Percentiles rank a stretch among this genome's conserved stretches.
Evolutionary conservation across 2,888 invertebrate genomes (phyloP).

Genomic region (Cataglyphis albicans): DNA sequence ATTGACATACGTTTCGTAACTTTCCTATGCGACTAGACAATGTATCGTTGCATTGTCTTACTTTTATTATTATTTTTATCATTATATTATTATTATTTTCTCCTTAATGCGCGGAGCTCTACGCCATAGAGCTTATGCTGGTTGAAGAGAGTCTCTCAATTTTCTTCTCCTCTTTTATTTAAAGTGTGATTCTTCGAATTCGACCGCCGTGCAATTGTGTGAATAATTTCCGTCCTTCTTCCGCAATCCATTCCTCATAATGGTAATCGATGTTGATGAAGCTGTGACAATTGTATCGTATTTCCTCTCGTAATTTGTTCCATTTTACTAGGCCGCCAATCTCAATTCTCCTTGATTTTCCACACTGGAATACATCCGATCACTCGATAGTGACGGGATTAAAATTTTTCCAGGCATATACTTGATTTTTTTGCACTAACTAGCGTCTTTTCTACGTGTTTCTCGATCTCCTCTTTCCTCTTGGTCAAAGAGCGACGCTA

Average conservation of each 20-base stretch:
- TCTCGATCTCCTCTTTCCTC: neutral
- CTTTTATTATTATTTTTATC: constrained; percentile 53
- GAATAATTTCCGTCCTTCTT: constrained; percentile 6
- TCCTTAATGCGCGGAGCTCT: neutral
- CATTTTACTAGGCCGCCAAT: constrained; percentile 32
- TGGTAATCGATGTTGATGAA: constrained; percentile 2
- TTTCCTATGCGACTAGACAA: constrained; percentile 81
- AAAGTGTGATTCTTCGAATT: constrained; percentile 20
- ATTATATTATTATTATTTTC: constrained; percentile 30
- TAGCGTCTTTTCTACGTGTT: neutral
- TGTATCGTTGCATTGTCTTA: constrained; percentile 68
- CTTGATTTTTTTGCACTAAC: constrained; percentile 9
- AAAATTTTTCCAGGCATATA: neutral
- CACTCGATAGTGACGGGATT: constrained; percentile 10
- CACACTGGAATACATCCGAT: neutral
- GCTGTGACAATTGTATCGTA: neutral
- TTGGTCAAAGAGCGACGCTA: constrained; percentile 26
- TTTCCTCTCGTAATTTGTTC: neutral
- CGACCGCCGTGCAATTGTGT: neutral
- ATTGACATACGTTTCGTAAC: constrained; percentile 85
- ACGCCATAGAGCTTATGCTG: neutral
- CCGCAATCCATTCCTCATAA: neutral
- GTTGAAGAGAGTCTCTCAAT: neutral
- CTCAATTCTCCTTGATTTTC: neutral
- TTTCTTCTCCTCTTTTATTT: neutral